Base-by-base conservation (phyloP, 2,797 vertebrate species). In the Catamblyrhynchus diadema region DNA sequence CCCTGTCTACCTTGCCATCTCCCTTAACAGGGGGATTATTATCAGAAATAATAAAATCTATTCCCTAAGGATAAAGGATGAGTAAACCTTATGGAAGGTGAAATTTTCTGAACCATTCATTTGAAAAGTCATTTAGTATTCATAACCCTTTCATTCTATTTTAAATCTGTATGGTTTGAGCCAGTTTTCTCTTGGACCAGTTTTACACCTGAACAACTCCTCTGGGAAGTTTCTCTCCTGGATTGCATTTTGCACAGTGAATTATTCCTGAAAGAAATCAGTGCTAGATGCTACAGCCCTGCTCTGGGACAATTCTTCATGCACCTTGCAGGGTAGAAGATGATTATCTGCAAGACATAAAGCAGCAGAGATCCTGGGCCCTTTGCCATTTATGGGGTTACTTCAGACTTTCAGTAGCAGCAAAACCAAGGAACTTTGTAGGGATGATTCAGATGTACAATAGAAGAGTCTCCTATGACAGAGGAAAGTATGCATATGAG, bases 11-110 rank as follows among this genome's bases (percentile, higher is more conserved):
- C 3, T 86, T 2, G 3, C 51, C 28, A 28, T 86, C 39, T 82
- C 57, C 35, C 24, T 88, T 70, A 78, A n/a, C n/a, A 56, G 51
- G 81, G 28, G 64, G 28, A 44, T 90, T 81, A 88, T 83, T 84
- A 90, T 70, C 60, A 77, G 48, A 61, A 92, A 94, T 73, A 94
- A 88, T 77, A 90, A 95, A 95, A 80, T 84, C 56, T 64, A 10
- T 90, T 92, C 83, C 81, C 71, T 86, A 57, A 81, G 74, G 81
- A 73, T 66, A 84, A 86, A 90, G 37, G 48, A 81, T 74, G n/a
- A 64, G 44, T 54, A 95, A 95, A 92, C 48, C 27, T 86, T 79
- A 64, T 45, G 41, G 86, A 92, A 86, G 37, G 71, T 77, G 66
- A 88, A 44, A 73, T 81, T 94, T 94, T 71, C 67, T 70, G 70